Conservation (phyloP, 2,797 vertebrate species). For the Sciurus vulgaris region DNA sequence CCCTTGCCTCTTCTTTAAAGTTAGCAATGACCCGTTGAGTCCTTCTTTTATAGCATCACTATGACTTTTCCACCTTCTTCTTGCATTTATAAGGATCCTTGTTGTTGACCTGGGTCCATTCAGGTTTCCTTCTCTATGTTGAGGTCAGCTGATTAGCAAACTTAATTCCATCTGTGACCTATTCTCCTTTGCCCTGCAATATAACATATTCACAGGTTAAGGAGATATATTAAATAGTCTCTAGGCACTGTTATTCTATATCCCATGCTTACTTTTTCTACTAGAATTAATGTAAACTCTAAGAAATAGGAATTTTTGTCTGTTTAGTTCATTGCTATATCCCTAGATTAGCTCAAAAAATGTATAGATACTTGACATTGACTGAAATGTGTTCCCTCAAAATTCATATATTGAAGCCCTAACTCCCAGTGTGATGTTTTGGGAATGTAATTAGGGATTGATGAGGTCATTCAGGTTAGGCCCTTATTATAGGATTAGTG, state of each 20-base stretch:
- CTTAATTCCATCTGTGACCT: neutral
- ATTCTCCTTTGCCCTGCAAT: neutral
- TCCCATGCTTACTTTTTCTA: neutral
- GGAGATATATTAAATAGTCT: neutral
- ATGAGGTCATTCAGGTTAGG: neutral
- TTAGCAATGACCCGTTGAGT: neutral
- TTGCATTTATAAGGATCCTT: neutral
- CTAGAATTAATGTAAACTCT: neutral
- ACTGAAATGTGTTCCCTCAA: neutral
- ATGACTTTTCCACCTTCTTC: neutral
- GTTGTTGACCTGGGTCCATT: neutral
- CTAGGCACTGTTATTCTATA: neutral
- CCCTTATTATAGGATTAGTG: neutral
- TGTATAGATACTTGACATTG: neutral
- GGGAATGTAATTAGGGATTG: neutral
- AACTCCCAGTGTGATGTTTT: neutral
- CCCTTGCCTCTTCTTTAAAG: slow-evolving; percentile 9
- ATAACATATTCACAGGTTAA: neutral
- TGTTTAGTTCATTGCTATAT: neutral
- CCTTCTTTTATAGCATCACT: neutral
- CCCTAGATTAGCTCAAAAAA: neutral
- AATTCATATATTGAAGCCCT: neutral
- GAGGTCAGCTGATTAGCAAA: slow-evolving; percentile 5
- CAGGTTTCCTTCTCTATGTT: neutral
- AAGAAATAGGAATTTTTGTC: neutral